These are phyloP conservation scores for Patella ulyssiponensis DNA, from an alignment of 2,888 invertebrate genomes.

Conservation along the genomic window DNA sequence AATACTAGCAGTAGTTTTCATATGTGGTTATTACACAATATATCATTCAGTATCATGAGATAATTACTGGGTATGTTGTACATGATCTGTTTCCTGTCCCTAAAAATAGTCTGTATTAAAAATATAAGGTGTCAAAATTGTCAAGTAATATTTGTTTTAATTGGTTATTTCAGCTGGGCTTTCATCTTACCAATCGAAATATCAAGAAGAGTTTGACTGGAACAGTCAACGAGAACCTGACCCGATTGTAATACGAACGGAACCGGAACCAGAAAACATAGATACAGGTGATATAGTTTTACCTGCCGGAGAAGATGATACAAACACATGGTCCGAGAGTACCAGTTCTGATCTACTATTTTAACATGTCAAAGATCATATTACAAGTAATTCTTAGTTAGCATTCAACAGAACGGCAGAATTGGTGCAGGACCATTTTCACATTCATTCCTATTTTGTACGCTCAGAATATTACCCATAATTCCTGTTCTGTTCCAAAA, in stretches of 20 bases:
- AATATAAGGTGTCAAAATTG: too few relatives aligned
- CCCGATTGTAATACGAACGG: constrained; percentile 23
- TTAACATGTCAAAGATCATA: constrained; percentile 27
- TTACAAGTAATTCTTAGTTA: too few relatives aligned
- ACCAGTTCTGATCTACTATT: constrained; percentile 60
- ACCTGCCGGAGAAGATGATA: constrained; percentile 55
- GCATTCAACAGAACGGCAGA: too few relatives aligned
- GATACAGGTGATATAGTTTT: constrained; percentile 41
- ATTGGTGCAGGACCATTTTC: too few relatives aligned
- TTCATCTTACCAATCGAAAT: constrained; percentile 57
- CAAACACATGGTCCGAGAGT: constrained; percentile 51
- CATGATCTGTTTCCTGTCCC: too few relatives aligned
- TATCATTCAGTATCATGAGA: too few relatives aligned
- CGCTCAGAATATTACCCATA: too few relatives aligned
- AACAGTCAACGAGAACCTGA: constrained; percentile 47
- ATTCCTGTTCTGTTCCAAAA: too few relatives aligned
- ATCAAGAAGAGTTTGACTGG: constrained; percentile 57
- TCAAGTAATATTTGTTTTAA: background rate
- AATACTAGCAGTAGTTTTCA: too few relatives aligned
- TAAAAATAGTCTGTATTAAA: background rate
- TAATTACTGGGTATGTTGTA: too few relatives aligned
- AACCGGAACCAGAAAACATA: constrained; percentile 26
- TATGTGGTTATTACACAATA: too few relatives aligned
- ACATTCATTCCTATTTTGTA: too few relatives aligned
- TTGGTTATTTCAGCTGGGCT: constrained; percentile 44